Base-by-base conservation (phyloP, 2,888 invertebrate species). In the Peribatodes rhomboidaria region DNA sequence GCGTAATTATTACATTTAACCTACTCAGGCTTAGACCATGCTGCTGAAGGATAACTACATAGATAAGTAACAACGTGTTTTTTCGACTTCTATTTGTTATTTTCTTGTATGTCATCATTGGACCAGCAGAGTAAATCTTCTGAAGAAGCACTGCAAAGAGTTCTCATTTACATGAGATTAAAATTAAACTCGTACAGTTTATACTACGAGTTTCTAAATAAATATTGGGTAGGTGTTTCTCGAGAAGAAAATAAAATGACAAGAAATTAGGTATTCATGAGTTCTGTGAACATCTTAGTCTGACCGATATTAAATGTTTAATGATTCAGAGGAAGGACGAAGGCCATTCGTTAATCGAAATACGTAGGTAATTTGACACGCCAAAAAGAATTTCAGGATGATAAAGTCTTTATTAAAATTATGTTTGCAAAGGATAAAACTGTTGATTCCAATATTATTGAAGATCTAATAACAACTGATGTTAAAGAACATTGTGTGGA, bases 221-320 rank as follows among this genome's bases (percentile, higher is more conserved):
- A 37, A 46, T 37, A 10, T 41, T 50, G 27, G 27, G 13, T 10
- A 35, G n/a, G n/a, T n/a, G n/a, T 35, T 58, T 50, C 41, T 39
- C 27, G n/a, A 50, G 58, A 58, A 58, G 41, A 18, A n/a, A 33
- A 50, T 58, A 31, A 46, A 50, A 58, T 27, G 27, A n/a, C 14
- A 39, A 16, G 9, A 37, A 58, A 58, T 58, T 16, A 58, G 18
- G 35, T 33, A 58, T 58, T 49, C 49, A 41, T 50, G 58, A 58
- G 49, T 58, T 50, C 58, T 58, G 13, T 31, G 50, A 58, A 49
- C 41, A 41, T 39, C n/a, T 49, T 16, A 18, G 31, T 50, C 35
- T 50, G 18, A 33, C 35, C 35, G 50, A 18, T 20, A 50, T 50
- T 27, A 35, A 50, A 50, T 50, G 7, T 50, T 35, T 7, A 18